Conservation (phyloP, 2,113 vertebrate genomes). For the Nettapus auritus region DNA sequence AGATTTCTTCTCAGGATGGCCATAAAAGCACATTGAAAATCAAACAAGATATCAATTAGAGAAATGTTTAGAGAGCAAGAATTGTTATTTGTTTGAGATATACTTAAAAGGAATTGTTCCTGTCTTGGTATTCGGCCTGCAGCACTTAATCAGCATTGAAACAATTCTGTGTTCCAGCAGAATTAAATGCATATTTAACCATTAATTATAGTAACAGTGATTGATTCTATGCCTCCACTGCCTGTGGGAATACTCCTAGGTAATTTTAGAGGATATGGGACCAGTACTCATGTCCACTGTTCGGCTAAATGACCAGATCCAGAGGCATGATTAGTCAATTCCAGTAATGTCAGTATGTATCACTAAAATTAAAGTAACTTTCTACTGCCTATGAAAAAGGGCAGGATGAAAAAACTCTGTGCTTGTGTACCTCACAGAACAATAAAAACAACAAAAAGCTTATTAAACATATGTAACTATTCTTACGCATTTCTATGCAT, state of each 20-base stretch:
- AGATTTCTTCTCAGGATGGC: neutral
- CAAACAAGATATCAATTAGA: neutral
- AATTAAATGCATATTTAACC: constrained; percentile 12
- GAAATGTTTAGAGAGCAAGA: neutral
- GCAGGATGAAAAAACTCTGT: neutral
- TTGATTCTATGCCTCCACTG: neutral
- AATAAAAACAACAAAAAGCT: neutral
- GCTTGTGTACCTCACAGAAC: neutral
- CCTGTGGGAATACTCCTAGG: neutral
- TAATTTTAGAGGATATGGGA: neutral
- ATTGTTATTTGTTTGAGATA: neutral
- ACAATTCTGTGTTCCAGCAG: neutral
- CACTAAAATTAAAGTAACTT: neutral
- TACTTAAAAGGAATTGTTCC: neutral
- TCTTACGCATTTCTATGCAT: neutral
- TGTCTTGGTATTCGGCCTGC: constrained; percentile 4
- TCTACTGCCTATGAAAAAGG: neutral
- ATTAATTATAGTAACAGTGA: constrained; percentile 26
- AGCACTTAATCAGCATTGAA: neutral
- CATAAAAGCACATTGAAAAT: neutral
- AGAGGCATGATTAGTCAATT: neutral
- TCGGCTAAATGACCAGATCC: neutral
- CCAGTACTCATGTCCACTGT: neutral
- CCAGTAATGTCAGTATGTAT: neutral
- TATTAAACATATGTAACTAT: neutral